These are phyloP conservation scores for Euschistus heros DNA, from an alignment of 1,140 invertebrate genomes.

Conservation along the genomic window DNA sequence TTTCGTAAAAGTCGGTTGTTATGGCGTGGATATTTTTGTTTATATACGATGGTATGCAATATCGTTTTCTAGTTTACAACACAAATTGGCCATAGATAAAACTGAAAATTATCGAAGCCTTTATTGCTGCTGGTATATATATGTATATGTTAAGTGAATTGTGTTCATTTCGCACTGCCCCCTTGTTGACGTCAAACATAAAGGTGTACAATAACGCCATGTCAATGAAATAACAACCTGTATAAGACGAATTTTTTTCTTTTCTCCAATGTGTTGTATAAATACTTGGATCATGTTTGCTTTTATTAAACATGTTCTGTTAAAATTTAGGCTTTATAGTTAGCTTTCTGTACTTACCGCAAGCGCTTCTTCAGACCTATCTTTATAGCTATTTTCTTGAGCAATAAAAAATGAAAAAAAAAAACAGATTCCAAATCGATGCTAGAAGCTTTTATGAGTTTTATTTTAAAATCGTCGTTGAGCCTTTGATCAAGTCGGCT, in stretches of 20 bases:
- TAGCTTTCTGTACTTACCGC: no score
- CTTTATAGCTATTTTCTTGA: background rate
- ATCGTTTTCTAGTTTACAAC: background rate
- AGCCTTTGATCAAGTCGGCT: background rate
- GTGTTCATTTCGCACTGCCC: slow-evolving; percentile 15
- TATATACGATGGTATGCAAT: no score
- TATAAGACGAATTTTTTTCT: no score
- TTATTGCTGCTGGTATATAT: background rate
- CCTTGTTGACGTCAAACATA: background rate
- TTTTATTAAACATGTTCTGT: no score
- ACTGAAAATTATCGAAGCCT: background rate
- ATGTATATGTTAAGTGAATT: background rate
- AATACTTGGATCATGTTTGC: no score
- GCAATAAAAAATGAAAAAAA: background rate
- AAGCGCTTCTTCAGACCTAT: no score
- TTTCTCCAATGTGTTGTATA: no score
- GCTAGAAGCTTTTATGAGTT: background rate
- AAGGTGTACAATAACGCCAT: no score
- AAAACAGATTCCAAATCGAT: background rate
- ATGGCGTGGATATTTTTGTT: no score
- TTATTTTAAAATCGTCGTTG: background rate
- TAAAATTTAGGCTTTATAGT: no score
- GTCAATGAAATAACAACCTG: no score
- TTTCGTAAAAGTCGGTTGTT: no score
- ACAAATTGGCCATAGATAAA: slow-evolving; percentile 5